These are phyloP conservation scores for Artibeus jamaicensis DNA, from an alignment of 2,797 vertebrate genomes.

Conservation along the genomic window DNA sequence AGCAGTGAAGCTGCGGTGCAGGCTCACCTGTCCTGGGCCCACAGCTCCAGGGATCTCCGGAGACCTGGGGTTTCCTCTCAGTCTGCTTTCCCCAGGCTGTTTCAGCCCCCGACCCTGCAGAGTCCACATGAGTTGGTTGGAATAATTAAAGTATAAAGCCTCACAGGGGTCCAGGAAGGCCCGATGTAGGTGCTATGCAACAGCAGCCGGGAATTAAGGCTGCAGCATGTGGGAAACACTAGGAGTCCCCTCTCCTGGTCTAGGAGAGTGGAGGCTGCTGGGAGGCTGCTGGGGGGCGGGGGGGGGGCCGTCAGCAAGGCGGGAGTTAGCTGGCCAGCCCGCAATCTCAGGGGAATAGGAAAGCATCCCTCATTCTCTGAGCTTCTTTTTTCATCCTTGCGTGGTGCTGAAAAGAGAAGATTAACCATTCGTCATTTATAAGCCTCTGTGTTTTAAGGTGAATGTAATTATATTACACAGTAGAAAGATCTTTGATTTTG, in stretches of 20 bases:
- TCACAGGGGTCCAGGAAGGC: neutral
- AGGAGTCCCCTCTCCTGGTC: neutral
- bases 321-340: neutral
- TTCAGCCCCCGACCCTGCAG: neutral
- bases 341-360: neutral
- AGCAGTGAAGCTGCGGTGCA: neutral
- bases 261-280: neutral
- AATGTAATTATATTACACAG: neutral
- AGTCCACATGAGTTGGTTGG: neutral
- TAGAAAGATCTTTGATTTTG: neutral
- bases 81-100: neutral
- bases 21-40: neutral
- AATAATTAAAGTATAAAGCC: neutral
- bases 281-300: too few species aligned
- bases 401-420: neutral
- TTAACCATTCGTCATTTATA: neutral
- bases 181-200: neutral
- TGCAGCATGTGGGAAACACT: neutral
- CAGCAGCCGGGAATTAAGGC: neutral
- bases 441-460: neutral
- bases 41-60: neutral
- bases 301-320: neutral
- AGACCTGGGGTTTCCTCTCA: neutral
- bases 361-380: neutral
- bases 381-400: neutral